phyloP scores from a whole-genome alignment of 1,140 invertebrate species.

The Caenorhabditis latens region DNA sequence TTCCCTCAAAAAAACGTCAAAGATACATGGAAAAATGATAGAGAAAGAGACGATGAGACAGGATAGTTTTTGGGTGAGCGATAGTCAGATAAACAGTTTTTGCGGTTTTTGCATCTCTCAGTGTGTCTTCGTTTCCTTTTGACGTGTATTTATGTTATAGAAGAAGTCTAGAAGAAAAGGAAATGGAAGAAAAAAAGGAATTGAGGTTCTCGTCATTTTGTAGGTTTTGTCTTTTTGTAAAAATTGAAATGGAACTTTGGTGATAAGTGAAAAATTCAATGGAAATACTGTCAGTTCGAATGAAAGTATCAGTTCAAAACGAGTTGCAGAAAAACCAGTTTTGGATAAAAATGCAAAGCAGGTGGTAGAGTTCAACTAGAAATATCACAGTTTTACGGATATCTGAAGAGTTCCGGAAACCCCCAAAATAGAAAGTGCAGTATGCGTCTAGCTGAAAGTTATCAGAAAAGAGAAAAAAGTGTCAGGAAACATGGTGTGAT shows the following conservation, averaged over 20 bases:
- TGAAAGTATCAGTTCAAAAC: neutral
- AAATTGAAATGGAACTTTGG: neutral
- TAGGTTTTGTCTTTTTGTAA: neutral
- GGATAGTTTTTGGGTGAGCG: conserved; percentile 3
- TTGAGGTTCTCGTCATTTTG: neutral
- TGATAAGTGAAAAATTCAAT: too few relatives aligned
- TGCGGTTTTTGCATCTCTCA: conserved; percentile 40
- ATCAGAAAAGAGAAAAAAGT: neutral
- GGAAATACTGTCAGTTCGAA: too few relatives aligned
- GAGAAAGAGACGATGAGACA: conserved; percentile 33
- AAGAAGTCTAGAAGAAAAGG: neutral
- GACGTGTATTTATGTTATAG: neutral
- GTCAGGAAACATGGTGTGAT: too few relatives aligned
- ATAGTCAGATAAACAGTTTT: conserved; percentile 51
- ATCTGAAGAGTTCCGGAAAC: too few relatives aligned
- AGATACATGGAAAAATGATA: neutral
- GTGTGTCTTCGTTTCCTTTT: neutral
- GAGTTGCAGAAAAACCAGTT: neutral
- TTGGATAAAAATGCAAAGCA: too few relatives aligned
- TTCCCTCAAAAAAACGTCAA: neutral
- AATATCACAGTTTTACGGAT: too few relatives aligned
- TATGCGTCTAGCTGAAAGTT: too few relatives aligned
- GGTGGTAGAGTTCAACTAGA: too few relatives aligned
- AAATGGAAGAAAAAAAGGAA: neutral
- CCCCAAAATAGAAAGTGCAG: neutral